Base-by-base conservation (phyloP, 2,797 vertebrate genomes). In the Clamator glandarius region DNA sequence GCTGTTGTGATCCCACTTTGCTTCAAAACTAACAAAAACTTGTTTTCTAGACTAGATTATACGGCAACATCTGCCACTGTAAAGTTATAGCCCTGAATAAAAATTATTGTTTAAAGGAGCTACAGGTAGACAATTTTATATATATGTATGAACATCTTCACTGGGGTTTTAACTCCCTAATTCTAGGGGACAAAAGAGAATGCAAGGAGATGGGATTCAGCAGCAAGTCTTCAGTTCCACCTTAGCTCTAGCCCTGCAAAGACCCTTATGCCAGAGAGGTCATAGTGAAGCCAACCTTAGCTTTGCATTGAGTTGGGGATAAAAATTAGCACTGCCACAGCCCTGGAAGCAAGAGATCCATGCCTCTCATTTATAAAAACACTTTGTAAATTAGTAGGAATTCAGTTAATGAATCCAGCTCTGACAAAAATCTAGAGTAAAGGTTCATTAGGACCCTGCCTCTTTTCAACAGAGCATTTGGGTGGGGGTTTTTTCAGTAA, bases 71-170 rank as follows among this genome's bases (percentile, higher is more conserved):
- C 41, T 12, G 6, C 35, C 44, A 82, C 44, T 92, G 79, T 93
- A 68, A 92, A 83, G 44, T 81, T 92, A 92, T 94, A 75, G 85
- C 79, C 48, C 31, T 67, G 23, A 93, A 91, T 64, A 68, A 89
- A 39, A 95, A 74, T 67, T 66, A 41, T 51, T 63, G 94, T 80
- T 35, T 68, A 94, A 91, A 83, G 50, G 88, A n/a, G 59, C 31
- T 79, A 36, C 31, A 91, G 77, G 48, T 72, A 90, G 77, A 57
- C 12, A 25, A 67, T 72, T 61, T 15, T 39, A 39, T n/a, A n/a
- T n/a, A n/a, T 39, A 39, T 39, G 28, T 28, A 13, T 1, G 2
- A 39, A 33, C 21, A 57, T 51, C 39, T 28, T 84, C 86, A 16
- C 50, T n/a, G 50, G 59, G 39, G 31, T 59, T 86, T 88, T 57